Base-by-base conservation (phyloP, 2,888 invertebrate species). In the Drosophila siamana region DNA sequence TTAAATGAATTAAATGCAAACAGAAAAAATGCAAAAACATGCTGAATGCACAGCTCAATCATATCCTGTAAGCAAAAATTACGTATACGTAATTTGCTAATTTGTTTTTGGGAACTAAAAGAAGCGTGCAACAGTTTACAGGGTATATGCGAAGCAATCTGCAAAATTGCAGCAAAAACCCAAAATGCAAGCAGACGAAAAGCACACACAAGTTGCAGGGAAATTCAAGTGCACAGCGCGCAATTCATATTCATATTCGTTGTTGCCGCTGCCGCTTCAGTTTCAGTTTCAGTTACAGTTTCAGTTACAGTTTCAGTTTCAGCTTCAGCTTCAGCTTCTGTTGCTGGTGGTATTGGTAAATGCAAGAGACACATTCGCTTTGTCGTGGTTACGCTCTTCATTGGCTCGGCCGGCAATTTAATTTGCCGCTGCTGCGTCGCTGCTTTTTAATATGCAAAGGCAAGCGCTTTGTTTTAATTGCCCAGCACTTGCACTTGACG, bases 381-480 rank as follows among this genome's bases (percentile, higher is more conserved):
- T 80, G 70, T 82, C 71, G 86, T 82, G 86, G 82, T 79, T 85
- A 56, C 47, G 30, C 65, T 70, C 55, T 57, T 80, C 65, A 63
- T 73, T 64, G 64, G 55, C 48, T 28, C 57, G 52, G 19, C 54
- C 65, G 54, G 41, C 52, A 86, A 80, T 80, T 80, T 69, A 75
- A 85, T 80, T 80, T 85, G 51, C 64, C 41, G 64, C 6, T 26
- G 26, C 26, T 6, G 26, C 26, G 1, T 4, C 33, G 33, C n/a
- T 40, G 63, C 64, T 48, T 54, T 69, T 73, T 57, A 62, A 72
- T 72, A 74, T 69, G 72, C 15, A 60, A 61, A 61, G 48, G 47
- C 56, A 57, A 69, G 48, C 48, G 60, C 52, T 70, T 70, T 54
- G 48, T 41, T 70, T 75, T 70, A 75, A 70, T 75, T 76, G 59